Evolutionary conservation across 1,140 invertebrate genomes (phyloP), one percentile per base, ranked within the genome.

Genomic region (Mylabris phalerata): DNA sequence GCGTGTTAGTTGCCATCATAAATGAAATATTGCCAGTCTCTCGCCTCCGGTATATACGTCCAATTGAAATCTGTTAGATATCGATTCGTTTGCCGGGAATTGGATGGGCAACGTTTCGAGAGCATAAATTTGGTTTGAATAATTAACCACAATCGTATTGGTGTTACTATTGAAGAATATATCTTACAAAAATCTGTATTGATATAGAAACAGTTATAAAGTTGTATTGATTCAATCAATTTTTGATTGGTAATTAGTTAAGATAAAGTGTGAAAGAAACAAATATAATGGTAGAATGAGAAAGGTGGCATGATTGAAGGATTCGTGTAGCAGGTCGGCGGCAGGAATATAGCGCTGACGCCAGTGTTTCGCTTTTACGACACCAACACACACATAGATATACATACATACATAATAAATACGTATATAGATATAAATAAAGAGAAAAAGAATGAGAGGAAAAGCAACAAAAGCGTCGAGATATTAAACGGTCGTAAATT

Each of bases 401-500:
- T 42, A 11, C 11, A n/a, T 42, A 6, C 2, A 42, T 42, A 11
- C 3, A 42, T 42, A 19, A 42, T 42, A 42, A 5, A 42, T 42
- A 10, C 3, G 9, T 11, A 11, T 42, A 42, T 7, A n/a, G 3
- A 42, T n/a, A 42, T n/a, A 42, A 42, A 42, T 42, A 10, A 42
- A 42, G 6, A 10, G 6, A 40, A 40, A 40, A 40, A 6, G 6
- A 40, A 40, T 40, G 10, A 27, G 49, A 46, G 38, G 40, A 48
- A 52, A 49, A 59, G 51, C 41, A 64, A 64, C 63, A 64, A 62
- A 61, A 52, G 63, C 50, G 45, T 58, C 57, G 59, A 52, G 59
- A 56, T 56, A 60, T 61, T 64, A 61, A 58, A 49, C 49, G 50
- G 48, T 57, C 54, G 50, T 63, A 59, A 65, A 65, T 65, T 63